A percentile compares a stretch with the other conserved stretches of the same genome.
These are phyloP conservation scores for Formica aserva DNA, from an alignment of 2,888 invertebrate genomes.

Conservation along the genomic window DNA sequence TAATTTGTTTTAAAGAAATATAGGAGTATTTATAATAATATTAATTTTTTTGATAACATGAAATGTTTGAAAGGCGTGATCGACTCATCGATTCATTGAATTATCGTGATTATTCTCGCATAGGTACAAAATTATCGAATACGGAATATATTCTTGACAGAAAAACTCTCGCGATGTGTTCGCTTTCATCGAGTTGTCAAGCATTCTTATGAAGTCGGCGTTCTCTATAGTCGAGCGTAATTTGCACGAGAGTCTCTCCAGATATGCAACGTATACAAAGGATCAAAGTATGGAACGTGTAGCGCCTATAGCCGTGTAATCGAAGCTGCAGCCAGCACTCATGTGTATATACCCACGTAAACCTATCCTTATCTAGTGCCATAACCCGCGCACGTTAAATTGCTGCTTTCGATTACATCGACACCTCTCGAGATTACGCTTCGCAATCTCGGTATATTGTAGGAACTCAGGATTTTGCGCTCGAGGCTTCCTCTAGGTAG, in stretches of 20 bases:
- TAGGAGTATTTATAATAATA: not conserved
- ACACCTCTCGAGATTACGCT: slow-evolving; percentile 55
- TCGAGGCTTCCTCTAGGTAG: not conserved
- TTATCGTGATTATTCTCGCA: not conserved
- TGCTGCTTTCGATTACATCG: slow-evolving; percentile 57
- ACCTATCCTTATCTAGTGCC: slow-evolving; percentile 38
- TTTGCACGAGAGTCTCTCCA: slow-evolving; percentile 42
- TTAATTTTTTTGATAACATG: not conserved
- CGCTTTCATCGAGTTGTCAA: slow-evolving; percentile 35
- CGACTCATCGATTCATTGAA: not conserved
- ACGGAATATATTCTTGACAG: not conserved
- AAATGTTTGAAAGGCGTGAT: not conserved
- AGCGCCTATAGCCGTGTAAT: slow-evolving; percentile 61
- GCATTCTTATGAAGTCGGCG: slow-evolving; percentile 30
- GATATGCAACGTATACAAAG: slow-evolving; percentile 53
- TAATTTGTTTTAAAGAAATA: not conserved
- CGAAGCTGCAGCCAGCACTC: slow-evolving; percentile 50
- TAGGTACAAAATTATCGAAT: slow-evolving; percentile 2
- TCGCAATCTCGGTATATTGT: slow-evolving; percentile 44
- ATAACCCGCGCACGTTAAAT: slow-evolving; percentile 59
- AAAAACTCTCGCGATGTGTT: slow-evolving; percentile 30
- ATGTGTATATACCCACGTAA: slow-evolving; percentile 37
- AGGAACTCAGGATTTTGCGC: slow-evolving; percentile 31
- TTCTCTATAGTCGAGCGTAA: slow-evolving; percentile 34
- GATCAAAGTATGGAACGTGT: slow-evolving; percentile 52